Percentiles rank a stretch among this genome's conserved stretches.
Evolutionary conservation across 1,140 invertebrate species (phyloP).

Genomic region (Chlorops oryzae): DNA sequence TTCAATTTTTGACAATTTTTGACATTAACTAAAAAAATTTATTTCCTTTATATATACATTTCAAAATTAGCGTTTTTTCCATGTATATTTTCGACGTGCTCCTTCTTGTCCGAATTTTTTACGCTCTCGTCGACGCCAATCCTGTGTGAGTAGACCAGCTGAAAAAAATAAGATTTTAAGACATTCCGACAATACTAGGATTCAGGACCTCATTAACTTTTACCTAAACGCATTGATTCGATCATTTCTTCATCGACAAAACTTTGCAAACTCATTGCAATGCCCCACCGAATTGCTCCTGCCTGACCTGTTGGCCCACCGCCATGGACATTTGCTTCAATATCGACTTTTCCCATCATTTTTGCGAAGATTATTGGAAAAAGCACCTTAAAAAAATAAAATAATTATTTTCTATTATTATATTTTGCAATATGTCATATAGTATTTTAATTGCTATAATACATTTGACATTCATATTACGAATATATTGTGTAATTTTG

Average conservation of each 20-base stretch:
- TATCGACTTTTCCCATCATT: conserved; percentile 72
- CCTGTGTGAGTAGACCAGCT: conserved; percentile 84
- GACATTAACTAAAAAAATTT: too few species aligned
- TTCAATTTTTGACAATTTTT: too few species aligned
- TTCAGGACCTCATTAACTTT: too few species aligned
- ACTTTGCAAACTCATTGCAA: conserved; percentile 69
- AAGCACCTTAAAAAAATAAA: conserved; percentile 60
- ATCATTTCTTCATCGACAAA: conserved; percentile 72
- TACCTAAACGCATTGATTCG: conserved; percentile 83
- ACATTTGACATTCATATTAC: too few species aligned
- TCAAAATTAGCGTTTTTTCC: conserved; percentile 76
- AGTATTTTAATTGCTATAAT: too few species aligned
- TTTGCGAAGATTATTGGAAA: conserved; percentile 79
- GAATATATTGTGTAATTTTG: too few species aligned
- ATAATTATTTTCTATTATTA: too few species aligned
- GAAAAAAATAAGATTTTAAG: too few species aligned
- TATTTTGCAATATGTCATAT: too few species aligned
- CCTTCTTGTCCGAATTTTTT: conserved; percentile 91
- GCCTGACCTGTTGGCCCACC: conserved; percentile 71
- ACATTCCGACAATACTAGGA: too few species aligned
- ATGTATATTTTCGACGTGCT: conserved; percentile 87
- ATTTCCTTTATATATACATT: too few species aligned
- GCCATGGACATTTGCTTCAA: conserved; percentile 66
- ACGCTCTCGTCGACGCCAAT: conserved; percentile 73
- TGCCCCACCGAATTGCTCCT: conserved; percentile 79